Percentiles rank a stretch among this genome's conserved stretches.
These are phyloP conservation scores for Parapsyche elsis DNA, from an alignment of 1,140 invertebrate genomes.

Conservation along the genomic window DNA sequence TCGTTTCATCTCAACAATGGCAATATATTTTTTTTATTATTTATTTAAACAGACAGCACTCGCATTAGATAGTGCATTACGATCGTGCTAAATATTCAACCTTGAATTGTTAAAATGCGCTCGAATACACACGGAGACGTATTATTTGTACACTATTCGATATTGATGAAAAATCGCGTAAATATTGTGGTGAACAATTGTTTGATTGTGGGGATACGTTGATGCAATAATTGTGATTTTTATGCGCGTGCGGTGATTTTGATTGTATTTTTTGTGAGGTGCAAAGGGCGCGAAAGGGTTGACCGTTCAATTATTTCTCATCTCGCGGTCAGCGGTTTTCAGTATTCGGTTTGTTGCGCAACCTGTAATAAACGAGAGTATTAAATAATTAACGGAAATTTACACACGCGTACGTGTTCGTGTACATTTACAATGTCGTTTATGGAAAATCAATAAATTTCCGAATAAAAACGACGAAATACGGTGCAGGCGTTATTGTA, in stretches of 20 bases:
- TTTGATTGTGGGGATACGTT: no score
- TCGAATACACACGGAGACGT: no score
- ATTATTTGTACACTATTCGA: no score
- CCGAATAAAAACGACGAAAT: neutral
- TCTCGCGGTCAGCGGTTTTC: neutral
- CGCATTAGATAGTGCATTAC: no score
- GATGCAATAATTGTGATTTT: no score
- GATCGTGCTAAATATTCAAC: no score
- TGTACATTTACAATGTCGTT: neutral
- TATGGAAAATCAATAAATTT: constrained; percentile 5
- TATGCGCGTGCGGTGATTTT: neutral
- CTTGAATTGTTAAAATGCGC: no score
- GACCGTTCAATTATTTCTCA: neutral
- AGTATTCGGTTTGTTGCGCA: neutral
- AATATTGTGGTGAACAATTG: no score
- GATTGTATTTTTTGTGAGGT: neutral
- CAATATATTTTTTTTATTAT: no score
- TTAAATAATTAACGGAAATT: neutral
- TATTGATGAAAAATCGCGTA: no score
- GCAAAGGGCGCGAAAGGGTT: neutral
- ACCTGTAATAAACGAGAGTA: neutral
- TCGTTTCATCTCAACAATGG: no score
- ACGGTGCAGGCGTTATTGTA: neutral
- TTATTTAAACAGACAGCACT: no score
- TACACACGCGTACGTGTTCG: neutral